Conservation (phyloP, 2,113 vertebrate genomes). For the Amazona vittata region DNA sequence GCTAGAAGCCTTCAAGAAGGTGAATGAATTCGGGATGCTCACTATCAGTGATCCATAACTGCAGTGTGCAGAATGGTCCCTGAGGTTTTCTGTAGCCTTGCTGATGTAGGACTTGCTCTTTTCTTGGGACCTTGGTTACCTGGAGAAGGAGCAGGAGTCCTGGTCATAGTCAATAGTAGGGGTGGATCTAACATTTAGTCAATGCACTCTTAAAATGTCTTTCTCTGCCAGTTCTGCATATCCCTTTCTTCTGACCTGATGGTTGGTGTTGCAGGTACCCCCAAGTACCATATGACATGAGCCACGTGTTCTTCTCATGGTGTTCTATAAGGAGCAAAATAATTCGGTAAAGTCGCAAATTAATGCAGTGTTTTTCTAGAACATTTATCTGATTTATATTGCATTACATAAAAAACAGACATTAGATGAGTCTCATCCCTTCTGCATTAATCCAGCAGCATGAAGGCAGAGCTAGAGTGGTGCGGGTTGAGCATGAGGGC, state of each 20-base stretch:
- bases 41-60: accelerated
- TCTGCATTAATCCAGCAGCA: not conserved
- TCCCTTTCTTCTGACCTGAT: not conserved
- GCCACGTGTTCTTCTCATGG: accelerated
- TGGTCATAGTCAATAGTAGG: not conserved
- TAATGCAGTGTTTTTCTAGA: not conserved
- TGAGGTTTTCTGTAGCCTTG: not conserved
- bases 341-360: not conserved
- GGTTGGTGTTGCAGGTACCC: not conserved
- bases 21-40: not conserved
- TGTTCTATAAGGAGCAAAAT: not conserved
- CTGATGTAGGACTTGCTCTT: not conserved
- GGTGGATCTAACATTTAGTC: not conserved
- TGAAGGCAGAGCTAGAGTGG: not conserved
- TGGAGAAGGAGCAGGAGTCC: not conserved
- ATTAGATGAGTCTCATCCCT: conserved; percentile 3
- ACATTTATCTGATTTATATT: conserved; percentile 8
- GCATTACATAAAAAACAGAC: conserved; percentile 35
- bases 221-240: not conserved
- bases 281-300: accelerated
- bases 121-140: not conserved
- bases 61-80: not conserved
- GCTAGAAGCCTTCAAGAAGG: not conserved
- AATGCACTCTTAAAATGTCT: not conserved
- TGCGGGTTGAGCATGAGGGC: not conserved